Conservation (phyloP, 2,113 vertebrate genomes). For the Lichenostomus cassidix region DNA sequence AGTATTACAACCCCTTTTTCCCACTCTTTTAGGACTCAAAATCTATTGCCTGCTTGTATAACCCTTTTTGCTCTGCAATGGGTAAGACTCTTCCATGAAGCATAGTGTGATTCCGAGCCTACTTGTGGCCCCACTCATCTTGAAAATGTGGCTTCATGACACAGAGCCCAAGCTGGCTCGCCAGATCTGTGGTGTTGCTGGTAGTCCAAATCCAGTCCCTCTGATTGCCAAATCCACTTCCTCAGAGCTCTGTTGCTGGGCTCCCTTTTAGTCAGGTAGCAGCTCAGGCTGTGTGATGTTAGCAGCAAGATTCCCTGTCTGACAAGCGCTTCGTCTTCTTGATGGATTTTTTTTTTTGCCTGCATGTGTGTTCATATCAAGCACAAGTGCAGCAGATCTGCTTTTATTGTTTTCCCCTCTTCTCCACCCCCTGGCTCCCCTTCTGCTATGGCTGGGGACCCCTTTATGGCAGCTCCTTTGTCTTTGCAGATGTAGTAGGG, state of each 20-base stretch:
- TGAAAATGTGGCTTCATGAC: neutral
- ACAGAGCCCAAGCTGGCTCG: neutral
- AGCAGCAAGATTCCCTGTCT: neutral
- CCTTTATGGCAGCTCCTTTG: slow-evolving; percentile 38
- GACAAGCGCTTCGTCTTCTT: neutral
- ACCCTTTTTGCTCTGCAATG: neutral
- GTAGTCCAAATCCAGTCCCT: neutral
- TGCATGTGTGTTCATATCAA: neutral
- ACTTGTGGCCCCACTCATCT: slow-evolving; percentile 43
- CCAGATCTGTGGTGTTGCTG: neutral
- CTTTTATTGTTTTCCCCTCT: neutral
- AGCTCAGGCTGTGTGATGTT: neutral
- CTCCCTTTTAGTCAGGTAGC: neutral
- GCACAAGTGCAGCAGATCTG: neutral
- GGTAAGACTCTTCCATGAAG: neutral
- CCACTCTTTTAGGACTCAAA: neutral
- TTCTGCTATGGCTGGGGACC: neutral
- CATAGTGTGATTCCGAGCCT: neutral
- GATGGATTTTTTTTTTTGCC: neutral
- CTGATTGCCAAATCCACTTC: neutral
- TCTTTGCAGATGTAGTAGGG: slow-evolving; percentile 56
- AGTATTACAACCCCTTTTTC: neutral
- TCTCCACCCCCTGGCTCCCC: neutral
- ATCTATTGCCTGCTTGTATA: neutral
- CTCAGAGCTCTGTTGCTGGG: slow-evolving; percentile 2